Evolutionary conservation across 2,113 vertebrate genomes (phyloP).

Genomic region (Microcebus ravelobensis): DNA sequence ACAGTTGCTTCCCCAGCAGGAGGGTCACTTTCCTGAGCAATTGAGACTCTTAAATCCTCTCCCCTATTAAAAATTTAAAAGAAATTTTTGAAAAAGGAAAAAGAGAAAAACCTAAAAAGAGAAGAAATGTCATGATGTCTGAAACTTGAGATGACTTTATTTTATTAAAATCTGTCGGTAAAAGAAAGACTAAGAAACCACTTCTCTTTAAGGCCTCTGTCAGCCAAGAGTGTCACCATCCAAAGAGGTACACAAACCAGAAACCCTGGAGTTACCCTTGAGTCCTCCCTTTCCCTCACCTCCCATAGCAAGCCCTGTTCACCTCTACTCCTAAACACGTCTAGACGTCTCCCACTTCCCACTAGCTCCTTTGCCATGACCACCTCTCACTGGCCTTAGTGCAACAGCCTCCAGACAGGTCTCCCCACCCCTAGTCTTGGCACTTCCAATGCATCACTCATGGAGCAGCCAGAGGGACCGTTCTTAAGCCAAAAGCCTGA

Average conservation of each 20-base stretch:
- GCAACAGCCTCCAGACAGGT: not conserved
- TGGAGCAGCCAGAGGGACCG: not conserved
- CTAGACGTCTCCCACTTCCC: not conserved
- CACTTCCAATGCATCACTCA: not conserved
- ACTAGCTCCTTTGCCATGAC: not conserved
- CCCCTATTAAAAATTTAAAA: not conserved
- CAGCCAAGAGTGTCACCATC: not conserved
- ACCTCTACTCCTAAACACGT: not conserved
- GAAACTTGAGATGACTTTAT: slow-evolving; percentile 1
- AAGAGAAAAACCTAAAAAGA: not conserved
- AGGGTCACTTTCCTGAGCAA: not conserved
- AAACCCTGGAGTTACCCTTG: not conserved
- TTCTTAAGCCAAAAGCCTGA: not conserved
- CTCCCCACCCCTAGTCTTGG: not conserved
- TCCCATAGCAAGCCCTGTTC: not conserved
- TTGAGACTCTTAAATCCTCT: not conserved
- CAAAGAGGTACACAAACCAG: not conserved
- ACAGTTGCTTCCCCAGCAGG: not conserved
- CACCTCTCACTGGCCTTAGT: not conserved
- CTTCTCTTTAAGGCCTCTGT: not conserved
- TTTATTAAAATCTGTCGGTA: not conserved
- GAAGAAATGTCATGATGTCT: not conserved
- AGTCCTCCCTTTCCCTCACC: not conserved
- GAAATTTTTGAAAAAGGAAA: not conserved
- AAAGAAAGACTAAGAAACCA: not conserved